These are phyloP conservation scores for Stictonetta naevosa DNA, from an alignment of 2,113 vertebrate genomes.

Conservation along the genomic window DNA sequence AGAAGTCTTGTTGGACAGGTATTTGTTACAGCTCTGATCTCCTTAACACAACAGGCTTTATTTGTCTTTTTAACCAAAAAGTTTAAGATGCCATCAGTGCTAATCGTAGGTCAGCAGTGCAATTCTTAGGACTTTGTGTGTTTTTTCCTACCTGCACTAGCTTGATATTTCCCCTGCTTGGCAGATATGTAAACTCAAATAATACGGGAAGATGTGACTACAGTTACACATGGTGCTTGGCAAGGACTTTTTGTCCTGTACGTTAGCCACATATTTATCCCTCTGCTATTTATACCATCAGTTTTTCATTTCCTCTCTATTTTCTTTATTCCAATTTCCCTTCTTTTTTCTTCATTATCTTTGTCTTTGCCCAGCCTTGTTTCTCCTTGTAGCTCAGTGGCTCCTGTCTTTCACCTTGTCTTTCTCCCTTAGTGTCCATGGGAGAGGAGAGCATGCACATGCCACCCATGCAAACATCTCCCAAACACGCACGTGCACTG, in stretches of 20 bases:
- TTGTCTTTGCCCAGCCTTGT: neutral
- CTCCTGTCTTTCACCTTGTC: neutral
- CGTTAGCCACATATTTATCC: conserved; percentile 32
- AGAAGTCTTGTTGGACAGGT: neutral
- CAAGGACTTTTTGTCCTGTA: conserved; percentile 57
- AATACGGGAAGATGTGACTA: conserved; percentile 51
- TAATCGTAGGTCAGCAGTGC: accelerated
- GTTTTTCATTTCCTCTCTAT: conserved; percentile 59
- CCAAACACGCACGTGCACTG: accelerated
- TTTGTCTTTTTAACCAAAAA: neutral
- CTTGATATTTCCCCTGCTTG: neutral
- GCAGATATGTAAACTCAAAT: neutral
- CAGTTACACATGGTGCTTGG: conserved; percentile 47
- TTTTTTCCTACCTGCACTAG: neutral
- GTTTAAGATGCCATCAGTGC: neutral
- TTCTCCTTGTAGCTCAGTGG: neutral
- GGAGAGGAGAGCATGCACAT: neutral
- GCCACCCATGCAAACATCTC: neutral
- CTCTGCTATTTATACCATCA: neutral
- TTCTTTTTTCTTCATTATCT: conserved; percentile 20
- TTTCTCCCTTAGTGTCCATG: neutral
- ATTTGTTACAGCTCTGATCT: neutral
- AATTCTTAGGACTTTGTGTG: neutral
- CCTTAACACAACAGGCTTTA: neutral
- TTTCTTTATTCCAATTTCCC: neutral